Percentiles rank a stretch among this genome's conserved stretches.
Evolutionary conservation across 2,888 invertebrate species (phyloP).

Genomic region (Physocephala rufipes): DNA sequence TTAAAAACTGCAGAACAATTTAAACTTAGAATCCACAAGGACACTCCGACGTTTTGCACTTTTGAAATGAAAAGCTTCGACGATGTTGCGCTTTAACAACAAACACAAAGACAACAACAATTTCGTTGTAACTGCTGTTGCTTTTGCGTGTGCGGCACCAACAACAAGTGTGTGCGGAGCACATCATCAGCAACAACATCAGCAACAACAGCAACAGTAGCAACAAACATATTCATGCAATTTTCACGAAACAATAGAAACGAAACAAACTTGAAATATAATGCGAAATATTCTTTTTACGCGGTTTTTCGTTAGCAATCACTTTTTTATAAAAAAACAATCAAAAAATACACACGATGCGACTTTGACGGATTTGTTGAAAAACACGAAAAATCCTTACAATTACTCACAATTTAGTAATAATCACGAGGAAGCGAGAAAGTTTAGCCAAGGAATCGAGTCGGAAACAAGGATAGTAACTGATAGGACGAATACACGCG

Average conservation of each 20-base stretch:
- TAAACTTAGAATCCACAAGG: background rate
- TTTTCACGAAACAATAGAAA: background rate
- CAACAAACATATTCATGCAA: background rate
- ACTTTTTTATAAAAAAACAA: background rate
- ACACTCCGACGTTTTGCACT: background rate
- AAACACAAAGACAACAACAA: background rate
- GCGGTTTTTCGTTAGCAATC: background rate
- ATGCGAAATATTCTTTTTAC: background rate
- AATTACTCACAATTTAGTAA: constrained; percentile 5
- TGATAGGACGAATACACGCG: constrained; percentile 37
- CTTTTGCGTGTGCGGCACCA: too few species aligned
- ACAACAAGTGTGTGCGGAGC: background rate
- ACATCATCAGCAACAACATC: background rate
- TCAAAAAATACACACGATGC: background rate
- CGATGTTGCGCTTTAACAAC: background rate
- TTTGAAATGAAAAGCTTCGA: background rate
- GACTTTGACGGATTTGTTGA: background rate
- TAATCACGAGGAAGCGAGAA: constrained; percentile 15
- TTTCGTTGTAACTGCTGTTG: too few species aligned
- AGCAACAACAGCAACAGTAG: background rate
- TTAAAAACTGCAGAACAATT: too few species aligned
- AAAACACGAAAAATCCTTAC: background rate
- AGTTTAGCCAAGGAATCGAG: constrained; percentile 34
- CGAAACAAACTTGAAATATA: too few species aligned
- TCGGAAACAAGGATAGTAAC: constrained; percentile 50